phyloP scores from a whole-genome alignment of 2,797 vertebrate genomes.

The Pseudochromis fuscus region DNA sequence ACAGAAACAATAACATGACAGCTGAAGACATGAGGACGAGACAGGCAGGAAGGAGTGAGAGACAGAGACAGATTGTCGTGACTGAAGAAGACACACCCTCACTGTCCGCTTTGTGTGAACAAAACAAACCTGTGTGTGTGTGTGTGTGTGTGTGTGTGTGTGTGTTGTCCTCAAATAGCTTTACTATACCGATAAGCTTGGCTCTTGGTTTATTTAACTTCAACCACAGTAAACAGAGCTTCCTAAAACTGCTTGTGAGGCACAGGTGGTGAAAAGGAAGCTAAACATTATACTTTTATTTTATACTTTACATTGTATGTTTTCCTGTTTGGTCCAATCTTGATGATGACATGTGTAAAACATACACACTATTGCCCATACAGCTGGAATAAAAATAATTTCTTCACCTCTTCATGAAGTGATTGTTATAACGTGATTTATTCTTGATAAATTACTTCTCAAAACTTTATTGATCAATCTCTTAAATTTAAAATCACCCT shows the following conservation, averaged over 20 bases:
- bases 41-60: slow-evolving; percentile 71
- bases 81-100: slow-evolving; percentile 63
- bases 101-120: slow-evolving; percentile 13
- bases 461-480: too few species aligned
- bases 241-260: neutral
- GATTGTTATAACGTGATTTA: too few species aligned
- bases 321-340: neutral
- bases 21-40: slow-evolving; percentile 64
- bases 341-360: too few species aligned
- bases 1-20: slow-evolving; percentile 36
- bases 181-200: slow-evolving; percentile 9
- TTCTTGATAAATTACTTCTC: too few species aligned
- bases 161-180: slow-evolving; percentile 6
- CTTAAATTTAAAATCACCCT: too few species aligned
- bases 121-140: slow-evolving; percentile 17
- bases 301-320: neutral
- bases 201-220: slow-evolving; percentile 13
- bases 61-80: slow-evolving; percentile 61
- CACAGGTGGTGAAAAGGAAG: neutral
- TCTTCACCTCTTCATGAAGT: too few species aligned
- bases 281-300: neutral
- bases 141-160: slow-evolving; percentile 1
- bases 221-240: slow-evolving; percentile 3
- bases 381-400: too few species aligned
- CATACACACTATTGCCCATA: too few species aligned